These are phyloP conservation scores for Lates japonicus DNA, from an alignment of 2,797 vertebrate genomes.

Conservation along the genomic window DNA sequence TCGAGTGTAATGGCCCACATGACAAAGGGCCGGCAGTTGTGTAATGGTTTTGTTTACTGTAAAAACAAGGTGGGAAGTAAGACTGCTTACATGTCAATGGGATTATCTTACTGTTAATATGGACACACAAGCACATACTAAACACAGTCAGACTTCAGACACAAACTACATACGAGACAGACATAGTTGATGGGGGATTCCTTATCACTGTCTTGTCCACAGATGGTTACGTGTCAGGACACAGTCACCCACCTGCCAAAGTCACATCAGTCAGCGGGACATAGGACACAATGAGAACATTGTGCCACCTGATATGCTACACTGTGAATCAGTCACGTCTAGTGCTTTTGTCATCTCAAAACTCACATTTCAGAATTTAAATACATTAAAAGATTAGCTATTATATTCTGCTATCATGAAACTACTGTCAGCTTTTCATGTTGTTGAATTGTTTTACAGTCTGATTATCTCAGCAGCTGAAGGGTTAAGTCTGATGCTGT, in stretches of 20 bases:
- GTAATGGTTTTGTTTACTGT: slow-evolving; percentile 54
- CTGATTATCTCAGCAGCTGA: slow-evolving; percentile 10
- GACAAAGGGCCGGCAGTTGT: slow-evolving; percentile 43
- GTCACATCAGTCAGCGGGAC: slow-evolving; percentile 27
- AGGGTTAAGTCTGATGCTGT: not conserved
- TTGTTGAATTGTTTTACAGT: not conserved
- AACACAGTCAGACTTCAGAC: not conserved
- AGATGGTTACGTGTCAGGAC: slow-evolving; percentile 14
- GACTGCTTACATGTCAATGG: not conserved
- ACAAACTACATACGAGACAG: not conserved
- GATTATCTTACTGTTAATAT: slow-evolving; percentile 22
- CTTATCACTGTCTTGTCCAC: slow-evolving; percentile 31
- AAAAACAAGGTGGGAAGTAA: slow-evolving; percentile 45
- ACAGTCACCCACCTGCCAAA: not conserved
- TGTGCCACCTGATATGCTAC: slow-evolving; percentile 7
- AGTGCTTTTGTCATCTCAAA: not conserved
- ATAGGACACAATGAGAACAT: not conserved
- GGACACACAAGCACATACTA: not conserved
- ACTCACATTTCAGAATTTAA: not conserved
- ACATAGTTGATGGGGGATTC: slow-evolving; percentile 2
- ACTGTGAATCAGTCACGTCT: not conserved
- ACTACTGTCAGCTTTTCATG: not conserved
- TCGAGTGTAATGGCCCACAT: slow-evolving; percentile 5
- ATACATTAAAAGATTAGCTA: not conserved
- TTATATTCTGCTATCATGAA: not conserved